Evolutionary conservation across 2,888 invertebrate species (phyloP), one percentile per base, ranked within the genome.

Genomic region (Synergus itoensis): DNA sequence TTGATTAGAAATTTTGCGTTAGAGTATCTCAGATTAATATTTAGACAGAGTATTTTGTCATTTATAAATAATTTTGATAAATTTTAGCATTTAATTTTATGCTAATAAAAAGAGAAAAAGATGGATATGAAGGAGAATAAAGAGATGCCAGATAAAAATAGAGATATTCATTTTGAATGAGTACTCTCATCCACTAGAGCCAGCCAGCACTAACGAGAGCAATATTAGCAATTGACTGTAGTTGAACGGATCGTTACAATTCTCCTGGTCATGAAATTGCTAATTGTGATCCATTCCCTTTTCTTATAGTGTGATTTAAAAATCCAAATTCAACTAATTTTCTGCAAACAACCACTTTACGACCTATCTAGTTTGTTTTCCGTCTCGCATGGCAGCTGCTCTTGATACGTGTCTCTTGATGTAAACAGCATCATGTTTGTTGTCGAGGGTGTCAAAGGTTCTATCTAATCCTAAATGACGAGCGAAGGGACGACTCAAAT

Each of bases 211-310:
- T 87, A 84, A 87, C 86, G 83, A 45, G 83, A 84, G 86, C 85
- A 84, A 87, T 87, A 87, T 87, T 87, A 87, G 83, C 84, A 87
- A 87, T 87, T 87, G 87, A 87, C 87, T 86, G 83, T 86, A 83
- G 83, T 84, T 80, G 48, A 69, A 36, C 28, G 11, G 73, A 73
- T 53, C 48, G 40, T 48, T 69, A 36, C 36, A 16, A 45, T n/a
- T 60, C 12, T 60, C 12, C 5, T 3, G 45, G 21, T 69, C 48
- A 48, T 45, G 45, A 69, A 18, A 45, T 69, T 45, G 21, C 69
- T 69, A 67, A 53, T 48, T 48, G 28, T 73, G 36, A 45, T 36
- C 28, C 69, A 14, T 48, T 4, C 3, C 16, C 21, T 16, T 28
- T 16, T 28, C 48, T 48, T 8, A 28, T 12, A 69, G 21, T 21